Conservation (phyloP, 1,140 invertebrate species). For the Calosoma granatense region DNA sequence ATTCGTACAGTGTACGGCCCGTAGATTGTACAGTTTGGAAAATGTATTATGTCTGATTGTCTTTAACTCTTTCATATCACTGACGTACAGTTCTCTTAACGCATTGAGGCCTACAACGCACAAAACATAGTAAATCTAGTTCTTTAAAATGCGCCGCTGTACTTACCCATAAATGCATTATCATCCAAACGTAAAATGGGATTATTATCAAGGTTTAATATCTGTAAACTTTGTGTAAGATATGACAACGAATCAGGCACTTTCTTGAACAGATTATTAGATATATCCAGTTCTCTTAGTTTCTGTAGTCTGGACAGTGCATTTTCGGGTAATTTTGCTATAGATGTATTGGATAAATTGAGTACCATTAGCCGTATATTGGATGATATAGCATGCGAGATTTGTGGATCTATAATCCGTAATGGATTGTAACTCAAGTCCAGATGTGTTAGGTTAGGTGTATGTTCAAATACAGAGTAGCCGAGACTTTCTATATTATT, state of each 20-base stretch:
- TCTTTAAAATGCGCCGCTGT: no score
- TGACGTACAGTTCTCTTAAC: background rate
- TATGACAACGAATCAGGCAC: constrained; percentile 42
- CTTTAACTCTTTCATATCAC: background rate
- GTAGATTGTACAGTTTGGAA: constrained; percentile 14
- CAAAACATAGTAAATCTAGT: no score
- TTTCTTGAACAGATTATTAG: constrained; percentile 43
- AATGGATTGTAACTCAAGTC: constrained; percentile 60
- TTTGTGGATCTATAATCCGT: constrained; percentile 46
- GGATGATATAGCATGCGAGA: constrained; percentile 45
- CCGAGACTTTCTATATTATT: constrained; percentile 58
- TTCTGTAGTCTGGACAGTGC: constrained; percentile 36
- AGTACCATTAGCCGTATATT: constrained; percentile 45
- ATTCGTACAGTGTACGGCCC: constrained; percentile 24
- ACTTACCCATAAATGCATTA: constrained; percentile 42
- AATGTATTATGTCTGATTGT: constrained; percentile 2
- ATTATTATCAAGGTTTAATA: constrained; percentile 46
- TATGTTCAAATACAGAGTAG: constrained; percentile 58
- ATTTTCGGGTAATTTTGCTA: constrained; percentile 30
- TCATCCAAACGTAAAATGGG: constrained; percentile 41
- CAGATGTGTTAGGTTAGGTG: constrained; percentile 49
- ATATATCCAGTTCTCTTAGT: constrained; percentile 42
- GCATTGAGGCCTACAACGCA: background rate
- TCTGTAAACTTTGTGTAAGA: constrained; percentile 38
- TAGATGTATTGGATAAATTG: constrained; percentile 1